Base-by-base conservation (phyloP, 2,113 vertebrate species). In the Marmota flaviventris region DNA sequence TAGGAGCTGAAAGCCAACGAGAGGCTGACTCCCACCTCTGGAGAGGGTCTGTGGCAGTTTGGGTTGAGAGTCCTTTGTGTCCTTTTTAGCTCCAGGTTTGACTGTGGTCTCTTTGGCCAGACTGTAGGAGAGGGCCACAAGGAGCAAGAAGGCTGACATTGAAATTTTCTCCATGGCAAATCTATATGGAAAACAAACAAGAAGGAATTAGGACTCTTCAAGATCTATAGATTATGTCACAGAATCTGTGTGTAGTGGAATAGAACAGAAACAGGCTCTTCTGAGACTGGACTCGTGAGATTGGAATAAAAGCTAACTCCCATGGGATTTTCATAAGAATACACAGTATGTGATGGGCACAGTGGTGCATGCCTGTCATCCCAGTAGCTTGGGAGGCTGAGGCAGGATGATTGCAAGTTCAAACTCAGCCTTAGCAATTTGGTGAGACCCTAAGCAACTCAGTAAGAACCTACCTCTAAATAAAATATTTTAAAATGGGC, bases 21-120 rank as follows among this genome's bases (percentile, higher is more conserved):
- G 20, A 75, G 13, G 32, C 63, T 2, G 63, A 45, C 65, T 73
- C 91, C 97, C 97, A 99, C 99, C 99, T 99, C 99, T 99, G 96
- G 99, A 99, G 27, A 99, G 99, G 11, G 99, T 99, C 98, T 99
- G 99, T 69, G 99, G 99, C 67, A 99, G 97, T 96, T 98, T 99
- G 11, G 97, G 98, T 14, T 82, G 92, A 96, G 93, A 53, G 56
- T 98, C 97, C 96, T 99, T 93, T 96, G 73, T 0, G 13, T 97
- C 96, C 87, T 98, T 98, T 63, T 98, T 99, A 98, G 1, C 98
- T 95, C 29, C 97, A 34, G 99, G 98, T 96, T 99, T 99, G 85
- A 98, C 98, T 0, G 98, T 85, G 29, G 13, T 51, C 0, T 99
- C 98, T 98, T 99, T 98, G 61, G 98, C 99, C 97, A 99, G 95